Base-by-base conservation (phyloP, 2,797 vertebrate genomes). In the Thunnus albacares region DNA sequence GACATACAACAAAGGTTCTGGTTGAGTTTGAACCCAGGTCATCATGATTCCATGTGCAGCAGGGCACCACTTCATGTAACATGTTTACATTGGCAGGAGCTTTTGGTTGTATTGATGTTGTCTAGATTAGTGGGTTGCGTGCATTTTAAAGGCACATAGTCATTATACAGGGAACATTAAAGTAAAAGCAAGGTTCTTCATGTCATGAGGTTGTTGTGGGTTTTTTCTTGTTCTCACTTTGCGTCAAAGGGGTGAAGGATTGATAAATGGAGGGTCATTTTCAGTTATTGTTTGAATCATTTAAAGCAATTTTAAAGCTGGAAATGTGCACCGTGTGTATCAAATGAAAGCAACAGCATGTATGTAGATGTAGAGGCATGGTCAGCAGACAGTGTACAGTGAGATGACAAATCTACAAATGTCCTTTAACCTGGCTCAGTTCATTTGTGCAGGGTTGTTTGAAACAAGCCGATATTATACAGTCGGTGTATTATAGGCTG, bases 211-310 rank as follows among this genome's bases (percentile, higher is more conserved):
- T 75, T 72, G 77, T 67, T 72, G 73, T 60, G 62, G 51, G 60
- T 14, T 66, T 79, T 75, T 73, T 45, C 81, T 68, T 85, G 60
- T 82, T 85, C 65, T 82, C 84, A 77, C 71, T 83, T 77, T 63
- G 20, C 18, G 57, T 55, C 49, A 63, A 55, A 65, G 49, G 53
- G 33, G 65, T 57, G n/a, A 33, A 51, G 35, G 64, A 45, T 33
- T 69, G 9, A 65, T 51, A 61, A 45, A 61, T 26, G 30, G 35
- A 26, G 55, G 41, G 30, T 53, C 3, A 13, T 64, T 78, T 70
- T 47, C 18, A 63, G 33, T 62, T 71, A 22, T 7, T 9, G 12
- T 61, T 69, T 67, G 55, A 22, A 56, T 59, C 51, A 18, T 22
- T 38, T 47, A 6, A 30, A 53, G 6, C 10, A 30, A 24, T 49